These are phyloP conservation scores for Drosophila yakuba DNA, from an alignment of 1,140 invertebrate species.

Conservation along the genomic window DNA sequence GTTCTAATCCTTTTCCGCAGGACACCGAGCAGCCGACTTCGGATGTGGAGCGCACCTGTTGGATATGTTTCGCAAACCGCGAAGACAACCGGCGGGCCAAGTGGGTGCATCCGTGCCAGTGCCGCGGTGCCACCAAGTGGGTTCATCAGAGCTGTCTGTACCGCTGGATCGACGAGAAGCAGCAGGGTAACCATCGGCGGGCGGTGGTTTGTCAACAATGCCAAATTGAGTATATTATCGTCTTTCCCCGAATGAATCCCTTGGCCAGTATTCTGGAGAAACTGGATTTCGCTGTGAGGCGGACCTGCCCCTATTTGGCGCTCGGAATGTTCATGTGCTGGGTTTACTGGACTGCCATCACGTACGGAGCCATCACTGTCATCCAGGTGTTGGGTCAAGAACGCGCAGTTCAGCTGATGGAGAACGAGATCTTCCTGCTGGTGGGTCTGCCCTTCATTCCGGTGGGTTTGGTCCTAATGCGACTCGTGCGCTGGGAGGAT, in stretches of 20 bases:
- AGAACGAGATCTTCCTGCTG: conserved; percentile 93
- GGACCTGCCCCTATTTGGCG: conserved; percentile 95
- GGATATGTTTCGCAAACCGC: conserved; percentile 98
- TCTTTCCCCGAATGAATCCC: conserved; percentile 92
- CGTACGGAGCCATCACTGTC: conserved; percentile 97
- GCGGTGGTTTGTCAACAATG: conserved; percentile 97
- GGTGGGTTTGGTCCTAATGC: conserved; percentile 93
- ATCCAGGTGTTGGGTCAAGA: conserved; percentile 94
- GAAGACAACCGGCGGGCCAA: conserved; percentile 94
- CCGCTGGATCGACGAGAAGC: conserved; percentile 98
- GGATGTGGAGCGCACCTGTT: conserved; percentile 88
- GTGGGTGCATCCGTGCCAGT: conserved; percentile 98
- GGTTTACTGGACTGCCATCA: conserved; percentile 98
- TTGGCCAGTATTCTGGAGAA: conserved; percentile 90
- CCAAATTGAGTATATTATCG: conserved; percentile 96
- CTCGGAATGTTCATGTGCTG: conserved; percentile 95
- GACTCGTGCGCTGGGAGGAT: conserved; percentile 98
- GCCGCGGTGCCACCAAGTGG: conserved; percentile 97
- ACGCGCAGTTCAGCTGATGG: conserved; percentile 96
- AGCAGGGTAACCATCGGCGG: conserved; percentile 93
- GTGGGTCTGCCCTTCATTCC: conserved; percentile 97
- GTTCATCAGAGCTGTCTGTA: conserved; percentile 97
- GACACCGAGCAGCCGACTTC: neutral
- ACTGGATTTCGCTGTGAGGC: conserved; percentile 93
- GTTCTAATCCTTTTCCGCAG: neutral